Evolutionary conservation across 2,888 invertebrate genomes (phyloP).

Genomic region (Rhogogaster chlorosoma): DNA sequence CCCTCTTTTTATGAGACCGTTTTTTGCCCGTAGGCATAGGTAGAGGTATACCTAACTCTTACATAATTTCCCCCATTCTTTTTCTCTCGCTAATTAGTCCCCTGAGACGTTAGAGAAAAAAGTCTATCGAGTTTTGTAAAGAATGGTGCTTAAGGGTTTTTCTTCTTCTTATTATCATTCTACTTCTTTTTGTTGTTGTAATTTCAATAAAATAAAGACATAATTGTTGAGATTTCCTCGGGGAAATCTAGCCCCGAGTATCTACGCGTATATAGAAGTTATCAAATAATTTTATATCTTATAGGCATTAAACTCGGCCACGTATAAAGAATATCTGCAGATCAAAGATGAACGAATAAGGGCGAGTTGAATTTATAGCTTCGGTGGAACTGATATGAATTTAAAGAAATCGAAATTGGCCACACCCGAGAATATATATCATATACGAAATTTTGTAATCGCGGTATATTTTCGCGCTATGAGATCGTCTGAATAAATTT

Average conservation of each 20-base stretch:
- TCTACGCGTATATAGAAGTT: background rate
- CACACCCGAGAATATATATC: background rate
- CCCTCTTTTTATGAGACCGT: background rate
- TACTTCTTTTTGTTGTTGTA: too few relatives aligned
- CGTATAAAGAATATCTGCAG: background rate
- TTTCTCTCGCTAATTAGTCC: background rate
- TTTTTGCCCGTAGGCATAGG: background rate
- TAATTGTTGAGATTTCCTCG: constrained; percentile 23
- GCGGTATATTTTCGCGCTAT: background rate
- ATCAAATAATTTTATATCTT: constrained; percentile 24
- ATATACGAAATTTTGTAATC: background rate
- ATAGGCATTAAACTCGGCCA: background rate
- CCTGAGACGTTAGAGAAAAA: background rate
- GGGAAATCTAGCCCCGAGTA: background rate
- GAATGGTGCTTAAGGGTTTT: background rate
- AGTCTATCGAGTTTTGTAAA: background rate
- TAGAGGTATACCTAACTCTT: background rate
- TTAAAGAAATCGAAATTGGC: background rate
- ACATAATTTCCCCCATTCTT: background rate
- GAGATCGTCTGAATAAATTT: constrained; percentile 7
- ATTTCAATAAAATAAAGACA: background rate
- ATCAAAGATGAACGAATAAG: background rate
- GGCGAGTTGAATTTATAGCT: background rate
- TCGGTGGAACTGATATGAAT: background rate
- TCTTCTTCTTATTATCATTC: background rate